Percentiles rank a stretch among this genome's conserved stretches.
Evolutionary conservation across 2,888 invertebrate genomes (phyloP).

Genomic region (Nemoura dubitans): DNA sequence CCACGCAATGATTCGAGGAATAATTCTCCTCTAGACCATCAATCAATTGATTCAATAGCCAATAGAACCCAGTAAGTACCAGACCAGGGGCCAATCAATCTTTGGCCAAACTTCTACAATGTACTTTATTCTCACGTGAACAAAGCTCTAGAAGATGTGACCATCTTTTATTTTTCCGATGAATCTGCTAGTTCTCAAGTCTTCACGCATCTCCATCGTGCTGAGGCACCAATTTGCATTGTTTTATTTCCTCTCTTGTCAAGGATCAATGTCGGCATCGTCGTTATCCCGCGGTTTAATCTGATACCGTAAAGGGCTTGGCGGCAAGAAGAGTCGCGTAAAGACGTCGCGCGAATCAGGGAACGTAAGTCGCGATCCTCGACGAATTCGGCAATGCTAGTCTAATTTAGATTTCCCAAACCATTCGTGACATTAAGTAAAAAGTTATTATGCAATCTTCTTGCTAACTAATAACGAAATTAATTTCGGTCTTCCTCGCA

Average conservation of each 20-base stretch:
- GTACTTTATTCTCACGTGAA: not conserved
- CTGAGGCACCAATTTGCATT: not conserved
- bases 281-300: not conserved
- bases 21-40: not conserved
- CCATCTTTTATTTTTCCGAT: not conserved
- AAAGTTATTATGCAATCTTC: conserved; percentile 40
- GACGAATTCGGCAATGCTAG: not conserved
- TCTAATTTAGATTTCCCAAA: conserved; percentile 31
- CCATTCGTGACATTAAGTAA: conserved; percentile 42
- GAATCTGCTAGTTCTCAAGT: not conserved
- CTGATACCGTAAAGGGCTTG: not conserved
- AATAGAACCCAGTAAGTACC: conserved; percentile 1
- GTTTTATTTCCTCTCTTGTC: not conserved
- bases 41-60: not conserved
- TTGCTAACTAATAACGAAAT: conserved; percentile 40
- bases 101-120: not conserved
- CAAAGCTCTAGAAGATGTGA: not conserved
- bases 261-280: not conserved
- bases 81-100: not conserved
- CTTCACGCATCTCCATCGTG: not conserved
- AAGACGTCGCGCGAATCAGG: not conserved
- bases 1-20: not conserved
- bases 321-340: not conserved
- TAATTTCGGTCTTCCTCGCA: conserved; percentile 35
- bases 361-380: not conserved